Evolutionary conservation across 23 tunicate genomes (phyloP).

Genomic region (Halocynthia roretzi): DNA sequence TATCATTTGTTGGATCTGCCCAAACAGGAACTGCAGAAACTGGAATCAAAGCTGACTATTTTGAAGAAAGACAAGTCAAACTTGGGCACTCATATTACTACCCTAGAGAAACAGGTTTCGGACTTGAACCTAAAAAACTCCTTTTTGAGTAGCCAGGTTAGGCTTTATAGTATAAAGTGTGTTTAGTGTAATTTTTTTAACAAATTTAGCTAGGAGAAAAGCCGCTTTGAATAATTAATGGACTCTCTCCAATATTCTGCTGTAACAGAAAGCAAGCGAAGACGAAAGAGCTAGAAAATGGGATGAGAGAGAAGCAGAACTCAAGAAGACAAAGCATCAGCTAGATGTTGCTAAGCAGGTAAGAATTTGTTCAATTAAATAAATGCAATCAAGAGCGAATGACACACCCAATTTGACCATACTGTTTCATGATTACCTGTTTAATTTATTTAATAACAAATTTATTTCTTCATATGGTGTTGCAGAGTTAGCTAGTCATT

Average conservation of each 20-base stretch:
- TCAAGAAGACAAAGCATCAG: slow-evolving; percentile 33
- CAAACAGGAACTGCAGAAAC: slow-evolving; percentile 29
- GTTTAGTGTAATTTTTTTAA: too few species aligned
- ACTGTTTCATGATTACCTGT: too few species aligned
- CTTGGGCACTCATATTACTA: slow-evolving; percentile 16
- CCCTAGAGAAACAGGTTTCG: slow-evolving; percentile 25
- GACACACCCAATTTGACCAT: too few species aligned
- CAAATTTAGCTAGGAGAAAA: too few species aligned
- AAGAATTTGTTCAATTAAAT: not conserved
- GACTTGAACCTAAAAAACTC: slow-evolving; percentile 35
- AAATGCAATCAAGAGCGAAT: too few species aligned
- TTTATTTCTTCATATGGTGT: slow-evolving; percentile 1
- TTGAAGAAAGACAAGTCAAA: slow-evolving; percentile 48
- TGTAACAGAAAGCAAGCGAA: not conserved
- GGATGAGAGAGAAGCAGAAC: slow-evolving; percentile 35
- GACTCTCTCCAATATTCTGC: not conserved
- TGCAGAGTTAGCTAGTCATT: too few species aligned
- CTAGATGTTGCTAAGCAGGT: slow-evolving; percentile 36
- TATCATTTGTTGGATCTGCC: too few species aligned
- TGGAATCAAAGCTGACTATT: slow-evolving; percentile 41
- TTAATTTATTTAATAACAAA: too few species aligned
- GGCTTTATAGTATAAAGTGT: too few species aligned
- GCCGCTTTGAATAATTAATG: too few species aligned
- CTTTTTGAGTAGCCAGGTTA: slow-evolving; percentile 15
- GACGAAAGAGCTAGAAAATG: slow-evolving; percentile 17